Base-by-base conservation (phyloP, 2,888 invertebrate genomes). In the Bembecia ichneumoniformis region DNA sequence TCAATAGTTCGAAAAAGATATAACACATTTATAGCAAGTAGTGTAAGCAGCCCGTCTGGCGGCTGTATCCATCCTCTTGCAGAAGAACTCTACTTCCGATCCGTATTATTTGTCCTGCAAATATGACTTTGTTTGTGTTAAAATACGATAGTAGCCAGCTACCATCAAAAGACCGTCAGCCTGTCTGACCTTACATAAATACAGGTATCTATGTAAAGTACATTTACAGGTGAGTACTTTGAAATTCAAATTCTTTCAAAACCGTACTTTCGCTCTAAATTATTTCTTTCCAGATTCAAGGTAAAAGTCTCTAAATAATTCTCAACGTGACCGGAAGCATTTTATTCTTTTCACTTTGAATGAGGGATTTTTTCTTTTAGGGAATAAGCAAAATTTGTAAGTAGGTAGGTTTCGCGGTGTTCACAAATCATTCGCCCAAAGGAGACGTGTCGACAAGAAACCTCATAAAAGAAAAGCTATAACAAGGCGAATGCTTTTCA, bases 291-390 rank as follows among this genome's bases (percentile, higher is more conserved):
- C 13, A 40, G 40, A 14, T 40, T n/a, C n/a, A 40, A 40, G n/a
- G 7, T 14, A 10, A 40, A 13, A 40, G 4, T 40, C 5, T 14
- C 40, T 40, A 40, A 40, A 62, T 63, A 60, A 64, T 64, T 67
- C 62, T 62, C 61, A 49, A 58, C 57, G 57, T 58, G 60, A 59
- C 63, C 63, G 52, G 51, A 49, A 53, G 53, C 52, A 52, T 54
- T 54, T 54, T 50, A 48, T 50, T 55, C 54, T 48, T 50, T 52
- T 52, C 52, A 53, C 43, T 50, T 47, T 49, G 51, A 54, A 54
- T 55, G 54, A 58, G 51, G 53, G 52, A 53, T 55, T 15, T 55
- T 15, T 13, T 13, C 14, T 40, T 40, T 13, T 1, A 40, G 7
- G 28, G 40, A 40, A 40, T 40, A 40, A 44, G 44, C 17, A 15